phyloP scores from a whole-genome alignment of 1,140 invertebrate species.

The Pogonus chalceus region DNA sequence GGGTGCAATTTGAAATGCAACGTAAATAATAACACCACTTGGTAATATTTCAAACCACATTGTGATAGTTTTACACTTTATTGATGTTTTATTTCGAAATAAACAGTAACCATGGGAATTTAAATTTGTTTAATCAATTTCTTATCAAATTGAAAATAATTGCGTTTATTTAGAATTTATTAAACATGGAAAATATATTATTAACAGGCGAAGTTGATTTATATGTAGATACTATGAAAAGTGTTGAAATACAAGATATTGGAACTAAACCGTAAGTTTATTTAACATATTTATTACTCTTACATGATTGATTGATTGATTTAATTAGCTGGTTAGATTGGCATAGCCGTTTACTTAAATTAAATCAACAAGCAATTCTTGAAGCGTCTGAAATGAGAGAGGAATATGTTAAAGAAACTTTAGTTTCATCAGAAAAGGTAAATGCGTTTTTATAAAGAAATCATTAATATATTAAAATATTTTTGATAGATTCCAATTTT shows the following conservation, averaged over 20 bases:
- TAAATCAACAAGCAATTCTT: constrained; percentile 68
- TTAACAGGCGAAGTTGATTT: constrained; percentile 40
- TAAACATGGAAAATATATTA: constrained; percentile 35
- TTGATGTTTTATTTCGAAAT: too few relatives aligned
- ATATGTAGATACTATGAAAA: constrained; percentile 38
- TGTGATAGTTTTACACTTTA: too few relatives aligned
- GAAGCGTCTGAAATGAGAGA: constrained; percentile 56
- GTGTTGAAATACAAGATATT: constrained; percentile 36
- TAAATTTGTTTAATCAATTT: too few relatives aligned
- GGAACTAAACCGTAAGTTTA: constrained; percentile 38
- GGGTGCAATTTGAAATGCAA: neutral
- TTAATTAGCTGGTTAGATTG: constrained; percentile 58
- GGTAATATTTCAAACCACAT: neutral
- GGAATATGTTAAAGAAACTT: constrained; percentile 61
- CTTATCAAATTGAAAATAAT: too few relatives aligned
- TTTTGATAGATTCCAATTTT: constrained; percentile 50
- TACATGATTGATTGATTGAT: constrained; percentile 3
- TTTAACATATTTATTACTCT: constrained; percentile 12
- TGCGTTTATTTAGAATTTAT: neutral
- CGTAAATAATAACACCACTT: neutral
- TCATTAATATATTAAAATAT: constrained; percentile 12
- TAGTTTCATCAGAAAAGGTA: constrained; percentile 55
- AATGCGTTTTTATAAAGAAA: constrained; percentile 11
- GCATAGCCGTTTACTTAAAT: constrained; percentile 62
- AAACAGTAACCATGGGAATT: too few relatives aligned